A percentile compares a stretch with the other conserved stretches of the same genome.
Evolutionary conservation across 2,888 invertebrate species (phyloP).

Genomic region (Malthinus flaveolus): DNA sequence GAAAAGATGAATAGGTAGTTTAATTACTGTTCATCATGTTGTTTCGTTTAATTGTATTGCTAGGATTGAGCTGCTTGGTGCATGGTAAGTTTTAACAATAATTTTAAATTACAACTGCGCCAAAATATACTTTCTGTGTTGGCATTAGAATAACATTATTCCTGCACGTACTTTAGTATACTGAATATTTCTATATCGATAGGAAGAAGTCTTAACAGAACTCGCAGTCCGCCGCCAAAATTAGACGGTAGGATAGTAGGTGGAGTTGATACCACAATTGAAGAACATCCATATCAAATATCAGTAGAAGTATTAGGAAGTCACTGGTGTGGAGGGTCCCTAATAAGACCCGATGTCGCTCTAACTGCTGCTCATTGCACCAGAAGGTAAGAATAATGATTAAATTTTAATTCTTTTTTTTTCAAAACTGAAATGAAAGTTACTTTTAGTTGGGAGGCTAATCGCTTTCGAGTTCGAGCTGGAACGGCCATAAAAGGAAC

Average conservation of each 20-base stretch:
- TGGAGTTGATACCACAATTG: conserved; percentile 12
- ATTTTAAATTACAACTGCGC: no score
- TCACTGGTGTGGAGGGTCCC: conserved; percentile 26
- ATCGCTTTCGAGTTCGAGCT: conserved; percentile 7
- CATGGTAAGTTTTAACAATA: no score
- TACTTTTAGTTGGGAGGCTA: no score
- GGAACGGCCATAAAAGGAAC: conserved; percentile 4
- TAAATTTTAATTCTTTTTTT: neutral
- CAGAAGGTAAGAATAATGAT: neutral
- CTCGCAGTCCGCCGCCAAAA: neutral
- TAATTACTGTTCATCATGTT: no score
- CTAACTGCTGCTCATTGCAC: conserved; percentile 30
- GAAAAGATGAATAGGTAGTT: no score
- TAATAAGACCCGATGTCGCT: conserved; percentile 12
- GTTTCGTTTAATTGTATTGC: no score
- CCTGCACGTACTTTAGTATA: no score
- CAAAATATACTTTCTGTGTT: no score
- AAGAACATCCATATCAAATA: conserved; percentile 22
- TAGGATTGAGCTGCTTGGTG: no score
- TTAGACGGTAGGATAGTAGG: conserved; percentile 26
- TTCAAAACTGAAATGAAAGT: neutral
- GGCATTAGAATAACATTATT: no score
- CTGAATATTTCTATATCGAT: no score
- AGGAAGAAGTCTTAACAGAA: no score
- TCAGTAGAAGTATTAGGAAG: conserved; percentile 13